Conservation (phyloP, 2,113 vertebrate species). For the Caracal caracal region DNA sequence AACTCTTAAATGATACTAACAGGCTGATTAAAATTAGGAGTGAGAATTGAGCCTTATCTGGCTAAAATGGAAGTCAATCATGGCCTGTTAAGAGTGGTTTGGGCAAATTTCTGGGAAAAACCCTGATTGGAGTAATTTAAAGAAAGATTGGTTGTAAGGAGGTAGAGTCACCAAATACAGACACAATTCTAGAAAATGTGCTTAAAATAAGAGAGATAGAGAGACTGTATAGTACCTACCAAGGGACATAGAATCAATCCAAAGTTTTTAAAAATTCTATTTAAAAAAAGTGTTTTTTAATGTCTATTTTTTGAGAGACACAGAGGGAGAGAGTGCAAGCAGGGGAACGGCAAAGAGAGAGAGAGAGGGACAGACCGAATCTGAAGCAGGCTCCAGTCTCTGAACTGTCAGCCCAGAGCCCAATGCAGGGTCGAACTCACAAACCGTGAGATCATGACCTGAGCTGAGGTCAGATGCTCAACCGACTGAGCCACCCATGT, state of each 20-base stretch:
- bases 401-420: too few species aligned
- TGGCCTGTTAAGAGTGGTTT: neutral
- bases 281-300: too few species aligned
- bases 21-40: neutral
- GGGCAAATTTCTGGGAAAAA: neutral
- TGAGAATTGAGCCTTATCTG: neutral
- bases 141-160: neutral
- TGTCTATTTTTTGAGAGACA: too few species aligned
- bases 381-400: too few species aligned
- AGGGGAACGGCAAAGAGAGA: too few species aligned
- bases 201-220: neutral
- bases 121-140: neutral
- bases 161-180: neutral
- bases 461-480: too few species aligned
- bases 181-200: neutral
- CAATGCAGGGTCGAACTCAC: too few species aligned
- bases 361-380: too few species aligned
- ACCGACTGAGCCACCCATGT: too few species aligned
- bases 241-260: neutral
- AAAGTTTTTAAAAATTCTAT: neutral
- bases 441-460: too few species aligned
- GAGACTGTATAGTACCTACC: neutral
- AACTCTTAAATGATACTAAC: neutral
- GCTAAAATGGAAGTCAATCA: neutral
- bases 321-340: too few species aligned